A percentile compares a stretch with the other conserved stretches of the same genome.
Evolutionary conservation across 2,888 invertebrate genomes (phyloP).

Genomic region (Alviniconcha strummeri): DNA sequence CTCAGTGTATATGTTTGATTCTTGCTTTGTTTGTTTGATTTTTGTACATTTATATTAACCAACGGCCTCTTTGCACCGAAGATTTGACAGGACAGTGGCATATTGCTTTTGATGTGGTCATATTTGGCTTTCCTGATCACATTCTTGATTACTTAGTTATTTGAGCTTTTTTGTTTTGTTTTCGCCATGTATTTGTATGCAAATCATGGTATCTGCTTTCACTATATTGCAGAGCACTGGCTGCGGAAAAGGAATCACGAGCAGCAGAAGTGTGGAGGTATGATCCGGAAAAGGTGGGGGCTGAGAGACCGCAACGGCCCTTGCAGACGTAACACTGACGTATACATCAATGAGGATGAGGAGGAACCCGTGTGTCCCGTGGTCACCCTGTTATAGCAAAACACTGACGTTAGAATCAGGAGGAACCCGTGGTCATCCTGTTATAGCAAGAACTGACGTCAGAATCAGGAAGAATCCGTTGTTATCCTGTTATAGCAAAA

Average conservation of each 20-base stretch:
- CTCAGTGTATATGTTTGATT: neutral
- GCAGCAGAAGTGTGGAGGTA: constrained; percentile 24
- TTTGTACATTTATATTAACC: neutral
- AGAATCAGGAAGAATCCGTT: too few relatives aligned
- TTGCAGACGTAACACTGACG: neutral
- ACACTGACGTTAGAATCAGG: neutral
- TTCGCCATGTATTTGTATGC: neutral
- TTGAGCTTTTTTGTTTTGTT: too few relatives aligned
- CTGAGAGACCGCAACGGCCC: neutral
- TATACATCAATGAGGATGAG: constrained; percentile 10
- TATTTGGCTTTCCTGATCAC: too few relatives aligned
- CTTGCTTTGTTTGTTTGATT: neutral
- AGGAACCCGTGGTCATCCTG: too few relatives aligned
- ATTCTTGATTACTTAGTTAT: too few relatives aligned
- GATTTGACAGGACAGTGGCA: neutral
- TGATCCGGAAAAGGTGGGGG: constrained; percentile 21
- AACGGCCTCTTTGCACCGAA: neutral
- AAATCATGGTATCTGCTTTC: neutral
- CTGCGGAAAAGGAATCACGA: constrained; percentile 4
- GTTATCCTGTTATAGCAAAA: too few relatives aligned
- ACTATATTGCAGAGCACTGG: neutral
- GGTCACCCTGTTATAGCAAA: constrained; percentile 23
- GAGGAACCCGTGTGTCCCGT: constrained; percentile 17
- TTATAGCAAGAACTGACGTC: too few relatives aligned
- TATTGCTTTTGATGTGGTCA: neutral